These are phyloP conservation scores for Philonicus albiceps DNA, from an alignment of 2,888 invertebrate genomes.

Conservation along the genomic window DNA sequence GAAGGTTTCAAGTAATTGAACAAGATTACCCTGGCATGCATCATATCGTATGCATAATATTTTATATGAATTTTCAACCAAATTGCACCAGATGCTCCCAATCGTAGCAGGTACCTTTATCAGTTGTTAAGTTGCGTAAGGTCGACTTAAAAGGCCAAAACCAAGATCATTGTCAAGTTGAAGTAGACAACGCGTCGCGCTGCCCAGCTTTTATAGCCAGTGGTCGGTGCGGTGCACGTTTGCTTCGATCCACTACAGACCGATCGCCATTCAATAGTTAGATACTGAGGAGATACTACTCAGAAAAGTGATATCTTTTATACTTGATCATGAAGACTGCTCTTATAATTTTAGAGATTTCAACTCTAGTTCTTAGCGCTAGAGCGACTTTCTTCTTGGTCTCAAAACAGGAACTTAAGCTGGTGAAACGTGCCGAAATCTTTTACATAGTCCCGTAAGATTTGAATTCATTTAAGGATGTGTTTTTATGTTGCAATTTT, in stretches of 20 bases:
- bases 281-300: not conserved
- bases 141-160: not conserved
- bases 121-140: not conserved
- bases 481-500: not conserved
- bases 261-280: not conserved
- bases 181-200: not conserved
- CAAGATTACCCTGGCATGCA: not conserved
- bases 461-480: not conserved
- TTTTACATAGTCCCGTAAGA: constrained; percentile 35
- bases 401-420: not conserved
- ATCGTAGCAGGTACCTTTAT: not conserved
- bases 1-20: not conserved
- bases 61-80: not conserved
- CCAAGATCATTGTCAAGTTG: not conserved
- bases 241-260: not conserved
- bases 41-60: not conserved
- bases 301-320: not conserved
- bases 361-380: not conserved
- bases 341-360: not conserved
- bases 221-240: not conserved
- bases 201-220: not conserved
- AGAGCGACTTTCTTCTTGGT: not conserved
- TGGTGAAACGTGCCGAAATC: not conserved
- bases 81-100: not conserved
- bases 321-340: not conserved